These are phyloP conservation scores for Parauchenoglanis ngamensis DNA, from an alignment of 2,797 vertebrate genomes.

Conservation along the genomic window DNA sequence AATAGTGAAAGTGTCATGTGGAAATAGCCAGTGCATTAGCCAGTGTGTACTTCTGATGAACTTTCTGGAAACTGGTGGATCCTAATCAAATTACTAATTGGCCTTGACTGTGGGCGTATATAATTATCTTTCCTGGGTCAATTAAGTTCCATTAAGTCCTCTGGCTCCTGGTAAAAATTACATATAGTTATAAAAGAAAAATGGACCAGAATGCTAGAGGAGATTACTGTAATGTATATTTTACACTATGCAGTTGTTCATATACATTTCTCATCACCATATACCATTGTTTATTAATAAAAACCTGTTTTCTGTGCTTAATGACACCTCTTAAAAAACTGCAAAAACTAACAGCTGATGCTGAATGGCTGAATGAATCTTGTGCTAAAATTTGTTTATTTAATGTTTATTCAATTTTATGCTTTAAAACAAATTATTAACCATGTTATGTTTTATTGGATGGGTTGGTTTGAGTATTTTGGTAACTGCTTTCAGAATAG, in stretches of 20 bases:
- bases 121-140: not conserved
- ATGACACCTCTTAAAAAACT: not conserved
- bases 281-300: not conserved
- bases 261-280: not conserved
- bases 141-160: not conserved
- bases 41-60: constrained; percentile 30
- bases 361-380: not conserved
- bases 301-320: not conserved
- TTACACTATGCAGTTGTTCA: not conserved
- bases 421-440: not conserved
- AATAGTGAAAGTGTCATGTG: constrained; percentile 8
- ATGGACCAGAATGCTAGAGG: not conserved
- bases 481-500: too few relatives aligned
- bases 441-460: not conserved
- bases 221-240: not conserved
- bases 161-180: not conserved
- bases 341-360: not conserved
- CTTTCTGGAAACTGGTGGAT: constrained; percentile 13
- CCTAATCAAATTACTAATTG: constrained; percentile 22
- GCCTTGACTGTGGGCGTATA: not conserved
- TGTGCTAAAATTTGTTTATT: not conserved
- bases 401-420: not conserved
- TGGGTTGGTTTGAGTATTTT: too few relatives aligned
- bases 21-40: constrained; percentile 38
- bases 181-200: not conserved